A percentile compares a stretch with the other conserved stretches of the same genome.
phyloP scores from a whole-genome alignment of 37 sponge, comb jelly and placozoan genomes.

The Beroe forskalii region DNA sequence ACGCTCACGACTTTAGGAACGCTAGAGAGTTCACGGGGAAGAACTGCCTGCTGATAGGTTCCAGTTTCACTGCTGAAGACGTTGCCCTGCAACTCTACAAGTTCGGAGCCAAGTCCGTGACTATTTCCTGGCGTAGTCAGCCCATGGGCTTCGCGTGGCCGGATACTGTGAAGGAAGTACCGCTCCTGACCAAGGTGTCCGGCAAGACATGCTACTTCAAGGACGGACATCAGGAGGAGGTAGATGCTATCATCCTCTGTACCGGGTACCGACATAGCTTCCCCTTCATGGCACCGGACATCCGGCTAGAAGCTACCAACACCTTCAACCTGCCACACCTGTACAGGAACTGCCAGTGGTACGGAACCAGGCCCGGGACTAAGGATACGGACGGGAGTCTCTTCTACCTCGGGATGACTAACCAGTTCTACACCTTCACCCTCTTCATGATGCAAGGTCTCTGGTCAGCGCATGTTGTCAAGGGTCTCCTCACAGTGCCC shows the following conservation, averaged over 20 bases:
- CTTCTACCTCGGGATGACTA: conserved; percentile 70
- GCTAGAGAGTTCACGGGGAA: conserved; percentile 67
- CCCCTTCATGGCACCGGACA: conserved; percentile 67
- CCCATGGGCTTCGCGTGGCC: conserved; percentile 71
- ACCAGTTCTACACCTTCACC: conserved; percentile 69
- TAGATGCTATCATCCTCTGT: conserved; percentile 69
- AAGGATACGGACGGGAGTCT: conserved; percentile 5
- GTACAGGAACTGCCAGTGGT: conserved; percentile 66
- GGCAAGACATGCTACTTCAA: conserved; percentile 66
- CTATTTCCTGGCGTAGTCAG: conserved; percentile 49
- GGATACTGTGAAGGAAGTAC: conserved; percentile 19
- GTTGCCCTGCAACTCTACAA: conserved; percentile 68
- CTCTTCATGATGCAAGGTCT: conserved; percentile 67
- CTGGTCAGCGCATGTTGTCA: conserved; percentile 65
- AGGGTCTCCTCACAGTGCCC: conserved; percentile 62
- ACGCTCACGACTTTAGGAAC: conserved; percentile 70
- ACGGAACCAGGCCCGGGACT: background rate
- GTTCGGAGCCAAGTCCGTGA: conserved; percentile 66
- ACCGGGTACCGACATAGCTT: conserved; percentile 69
- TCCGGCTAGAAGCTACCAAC: conserved; percentile 60
- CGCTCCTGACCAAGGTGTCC: conserved; percentile 12
- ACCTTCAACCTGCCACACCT: conserved; percentile 8
- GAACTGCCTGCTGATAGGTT: conserved; percentile 60
- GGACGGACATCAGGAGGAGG: conserved; percentile 51
- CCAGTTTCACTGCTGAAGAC: conserved; percentile 68